Conservation (phyloP, 2,888 invertebrate genomes). For the Troglohyphantes excavatus region DNA sequence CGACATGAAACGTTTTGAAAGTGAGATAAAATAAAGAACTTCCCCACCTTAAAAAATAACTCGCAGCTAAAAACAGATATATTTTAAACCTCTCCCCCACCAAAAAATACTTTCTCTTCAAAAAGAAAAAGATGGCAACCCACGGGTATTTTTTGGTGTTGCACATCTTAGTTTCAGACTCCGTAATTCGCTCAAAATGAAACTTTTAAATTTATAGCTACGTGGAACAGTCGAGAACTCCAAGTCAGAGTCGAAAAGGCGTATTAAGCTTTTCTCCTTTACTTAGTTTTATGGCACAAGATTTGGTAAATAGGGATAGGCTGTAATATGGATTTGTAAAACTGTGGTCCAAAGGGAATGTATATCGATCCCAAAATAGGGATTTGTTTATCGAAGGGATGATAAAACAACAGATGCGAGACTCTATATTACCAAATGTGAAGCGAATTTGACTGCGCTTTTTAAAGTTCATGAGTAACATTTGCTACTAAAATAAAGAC, state of each 20-base stretch:
- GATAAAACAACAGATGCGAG: too few relatives aligned
- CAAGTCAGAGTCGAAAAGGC: neutral
- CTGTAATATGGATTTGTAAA: conserved; percentile 31
- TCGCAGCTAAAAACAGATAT: neutral
- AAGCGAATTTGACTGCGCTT: too few relatives aligned
- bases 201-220: conserved; percentile 60
- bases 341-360: neutral
- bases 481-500: too few relatives aligned
- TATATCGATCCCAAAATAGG: neutral
- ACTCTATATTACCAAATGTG: too few relatives aligned
- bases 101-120: neutral
- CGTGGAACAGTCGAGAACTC: conserved; percentile 13
- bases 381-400: neutral
- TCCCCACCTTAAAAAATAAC: too few relatives aligned
- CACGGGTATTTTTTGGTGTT: too few relatives aligned
- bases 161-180: neutral
- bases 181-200: conserved; percentile 64
- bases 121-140: neutral
- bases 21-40: too few relatives aligned
- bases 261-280: neutral
- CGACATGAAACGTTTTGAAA: too few relatives aligned
- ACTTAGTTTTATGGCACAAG: conserved; percentile 11
- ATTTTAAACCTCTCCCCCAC: conserved; percentile 8
- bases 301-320: neutral
- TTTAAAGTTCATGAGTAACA: too few relatives aligned